A percentile compares a stretch with the other conserved stretches of the same genome.
These are phyloP conservation scores for Ormyrus nitidulus DNA, from an alignment of 2,888 invertebrate species.

Conservation along the genomic window DNA sequence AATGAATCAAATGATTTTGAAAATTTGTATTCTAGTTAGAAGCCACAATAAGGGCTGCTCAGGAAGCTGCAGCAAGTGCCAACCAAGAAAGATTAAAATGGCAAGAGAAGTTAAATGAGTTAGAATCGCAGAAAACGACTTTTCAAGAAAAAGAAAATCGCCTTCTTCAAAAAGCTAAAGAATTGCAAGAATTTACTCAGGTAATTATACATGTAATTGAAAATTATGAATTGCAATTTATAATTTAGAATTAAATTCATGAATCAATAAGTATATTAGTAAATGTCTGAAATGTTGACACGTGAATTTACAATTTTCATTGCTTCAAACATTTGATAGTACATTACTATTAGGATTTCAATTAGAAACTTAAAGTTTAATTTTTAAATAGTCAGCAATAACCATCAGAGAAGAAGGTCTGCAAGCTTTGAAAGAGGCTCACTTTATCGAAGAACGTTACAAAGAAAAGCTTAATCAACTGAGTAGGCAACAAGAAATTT, in stretches of 20 bases:
- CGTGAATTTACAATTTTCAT: too few relatives aligned
- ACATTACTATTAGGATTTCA: not conserved
- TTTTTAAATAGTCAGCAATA: slow-evolving; percentile 64
- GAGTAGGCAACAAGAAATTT: slow-evolving; percentile 65
- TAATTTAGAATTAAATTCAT: not conserved
- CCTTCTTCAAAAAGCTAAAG: slow-evolving; percentile 67
- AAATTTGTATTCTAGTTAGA: slow-evolving; percentile 62
- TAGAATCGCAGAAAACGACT: slow-evolving; percentile 63
- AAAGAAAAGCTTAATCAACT: slow-evolving; percentile 65
- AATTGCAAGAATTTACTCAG: slow-evolving; percentile 70
- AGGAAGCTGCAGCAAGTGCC: slow-evolving; percentile 64
- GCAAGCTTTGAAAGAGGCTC: slow-evolving; percentile 67
- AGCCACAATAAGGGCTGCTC: slow-evolving; percentile 68
- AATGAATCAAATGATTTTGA: too few relatives aligned
- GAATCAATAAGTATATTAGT: too few relatives aligned
- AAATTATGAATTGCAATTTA: not conserved
- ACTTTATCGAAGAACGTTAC: slow-evolving; percentile 66
- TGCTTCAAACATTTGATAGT: too few relatives aligned
- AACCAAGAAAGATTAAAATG: slow-evolving; percentile 67
- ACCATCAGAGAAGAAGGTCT: slow-evolving; percentile 69
- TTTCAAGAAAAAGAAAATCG: slow-evolving; percentile 67
- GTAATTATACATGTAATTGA: slow-evolving; percentile 55
- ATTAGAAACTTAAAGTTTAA: not conserved
- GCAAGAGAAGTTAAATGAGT: slow-evolving; percentile 66
- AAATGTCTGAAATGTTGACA: too few relatives aligned